Base-by-base conservation (phyloP, 1,140 invertebrate species). In the Drosophila santomea region DNA sequence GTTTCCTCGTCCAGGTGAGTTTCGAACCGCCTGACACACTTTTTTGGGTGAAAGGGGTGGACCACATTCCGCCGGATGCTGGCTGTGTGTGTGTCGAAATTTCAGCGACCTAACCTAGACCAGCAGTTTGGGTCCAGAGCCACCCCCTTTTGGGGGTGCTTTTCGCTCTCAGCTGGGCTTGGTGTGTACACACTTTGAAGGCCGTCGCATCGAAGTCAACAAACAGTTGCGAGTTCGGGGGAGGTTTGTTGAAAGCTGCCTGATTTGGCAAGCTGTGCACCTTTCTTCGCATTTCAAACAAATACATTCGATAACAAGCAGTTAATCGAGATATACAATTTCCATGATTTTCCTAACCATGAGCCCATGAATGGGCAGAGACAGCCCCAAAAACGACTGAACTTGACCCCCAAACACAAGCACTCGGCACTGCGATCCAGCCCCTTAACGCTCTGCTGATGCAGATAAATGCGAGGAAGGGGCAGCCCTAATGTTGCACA, bases 1-100 rank as follows among this genome's bases (percentile, higher is more conserved):
- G 60, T 51, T 61, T 36, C 39, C 25, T 10, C 52, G 41, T 66
- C 28, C 60, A 51, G 67, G 67, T 72, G 48, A 23, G 66, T 58
- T 50, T 36, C 11, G 32, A 20, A 14, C 10, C 11, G 15, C 32
- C 12, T 71, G 55, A 71, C 56, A 69, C 44, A 73, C 23, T 25
- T 25, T 25, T 25, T 5, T 5, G 23, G 23, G 23, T 3, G 20
- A 1, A 20, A 20, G 20, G 20, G 82, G 83, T 74, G 79, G 83
- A 68, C 64, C 60, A 38, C 64, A 86, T 86, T 86, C 83, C 83
- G 61, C 52, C 76, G 60, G 74, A 85, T 66, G 80, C 72, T 67
- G 62, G 80, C 72, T 67, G 62, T 41, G 44, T 41, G 15, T 78
- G 57, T 75, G 51, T 74, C 51, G 71, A 74, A 74, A 74, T 74